Evolutionary conservation across 2,113 vertebrate genomes (phyloP).

Genomic region (Acanthochromis polyacanthus): DNA sequence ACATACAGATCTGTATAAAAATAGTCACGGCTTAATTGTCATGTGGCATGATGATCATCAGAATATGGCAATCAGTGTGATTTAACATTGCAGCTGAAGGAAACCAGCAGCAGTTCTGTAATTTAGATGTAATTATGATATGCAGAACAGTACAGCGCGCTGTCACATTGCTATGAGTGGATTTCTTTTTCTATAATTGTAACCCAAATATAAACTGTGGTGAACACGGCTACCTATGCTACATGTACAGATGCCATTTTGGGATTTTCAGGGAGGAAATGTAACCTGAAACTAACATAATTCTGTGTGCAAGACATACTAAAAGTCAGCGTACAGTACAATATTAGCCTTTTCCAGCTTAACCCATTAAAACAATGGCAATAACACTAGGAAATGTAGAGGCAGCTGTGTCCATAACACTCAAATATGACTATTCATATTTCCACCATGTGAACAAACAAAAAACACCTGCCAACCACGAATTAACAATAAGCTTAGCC

Average conservation of each 20-base stretch:
- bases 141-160: slow-evolving; percentile 29
- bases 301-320: neutral
- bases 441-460: slow-evolving; percentile 29
- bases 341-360: slow-evolving; percentile 2
- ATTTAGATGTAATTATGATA: slow-evolving; percentile 61
- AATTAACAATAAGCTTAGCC: slow-evolving; percentile 26
- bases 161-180: slow-evolving; percentile 8
- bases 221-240: neutral
- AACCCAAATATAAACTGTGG: slow-evolving; percentile 1
- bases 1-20: neutral
- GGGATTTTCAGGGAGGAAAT: slow-evolving; percentile 1
- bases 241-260: neutral
- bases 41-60: slow-evolving; percentile 4
- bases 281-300: neutral
- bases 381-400: slow-evolving; percentile 1
- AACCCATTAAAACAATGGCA: neutral
- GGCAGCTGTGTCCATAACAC: neutral
- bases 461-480: slow-evolving; percentile 44
- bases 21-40: neutral
- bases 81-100: slow-evolving; percentile 1
- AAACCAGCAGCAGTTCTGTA: slow-evolving; percentile 8
- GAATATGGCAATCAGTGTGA: neutral
- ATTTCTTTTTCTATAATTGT: neutral
- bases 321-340: neutral
- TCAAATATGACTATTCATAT: slow-evolving; percentile 9